Percentiles rank a stretch among this genome's conserved stretches.
phyloP scores from a whole-genome alignment of 2,888 invertebrate species.

The Eugnorisma glareosa region DNA sequence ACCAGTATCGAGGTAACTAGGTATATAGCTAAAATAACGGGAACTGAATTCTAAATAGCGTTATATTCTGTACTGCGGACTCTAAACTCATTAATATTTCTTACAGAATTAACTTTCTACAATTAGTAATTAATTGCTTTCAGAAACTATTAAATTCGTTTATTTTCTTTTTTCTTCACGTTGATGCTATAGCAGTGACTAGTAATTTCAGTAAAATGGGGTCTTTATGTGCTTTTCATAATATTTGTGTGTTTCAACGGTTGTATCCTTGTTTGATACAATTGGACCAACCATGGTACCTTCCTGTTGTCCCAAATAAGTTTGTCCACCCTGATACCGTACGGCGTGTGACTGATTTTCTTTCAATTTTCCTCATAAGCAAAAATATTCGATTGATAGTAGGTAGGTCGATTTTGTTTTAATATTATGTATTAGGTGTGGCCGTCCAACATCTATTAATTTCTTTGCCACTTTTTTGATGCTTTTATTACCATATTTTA shows the following conservation, averaged over 20 bases:
- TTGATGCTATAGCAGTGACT: not conserved
- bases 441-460: not conserved
- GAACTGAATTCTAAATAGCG: constrained; percentile 23
- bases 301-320: constrained; percentile 21
- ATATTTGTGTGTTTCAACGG: not conserved
- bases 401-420: too few species aligned
- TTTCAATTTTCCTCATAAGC: constrained; percentile 4
- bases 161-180: constrained; percentile 19
- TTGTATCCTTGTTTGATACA: constrained; percentile 7
- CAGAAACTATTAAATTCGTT: constrained; percentile 15
- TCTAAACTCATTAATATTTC: constrained; percentile 22
- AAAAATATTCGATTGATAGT: not conserved
- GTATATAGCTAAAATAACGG: constrained; percentile 44
- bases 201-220: not conserved
- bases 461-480: not conserved
- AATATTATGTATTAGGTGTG: not conserved
- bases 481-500: constrained; percentile 1
- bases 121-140: constrained; percentile 34
- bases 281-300: not conserved
- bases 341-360: constrained; percentile 5
- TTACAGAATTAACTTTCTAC: constrained; percentile 40
- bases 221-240: not conserved
- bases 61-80: constrained; percentile 16
- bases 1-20: constrained; percentile 45
- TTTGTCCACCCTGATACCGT: constrained; percentile 11